Conservation (phyloP, 2,888 invertebrate genomes). For the Monoplex corrugatus region DNA sequence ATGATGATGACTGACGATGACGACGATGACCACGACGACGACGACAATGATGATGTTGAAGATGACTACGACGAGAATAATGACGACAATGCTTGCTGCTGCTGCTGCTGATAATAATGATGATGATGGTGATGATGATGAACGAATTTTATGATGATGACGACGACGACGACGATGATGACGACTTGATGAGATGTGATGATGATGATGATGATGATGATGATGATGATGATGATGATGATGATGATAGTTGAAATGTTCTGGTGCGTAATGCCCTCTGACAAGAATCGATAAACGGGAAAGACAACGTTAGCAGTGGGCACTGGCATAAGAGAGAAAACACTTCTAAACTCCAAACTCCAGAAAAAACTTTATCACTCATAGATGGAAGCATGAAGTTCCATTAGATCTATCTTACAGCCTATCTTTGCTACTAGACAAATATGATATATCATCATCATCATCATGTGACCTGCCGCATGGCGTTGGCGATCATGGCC, state of each 20-base stretch:
- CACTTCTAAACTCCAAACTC: neutral
- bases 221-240: slow-evolving; percentile 32
- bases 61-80: neutral
- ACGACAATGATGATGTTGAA: neutral
- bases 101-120: neutral
- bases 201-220: slow-evolving; percentile 35
- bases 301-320: neutral
- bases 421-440: no score
- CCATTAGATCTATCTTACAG: no score
- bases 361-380: neutral
- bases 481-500: no score
- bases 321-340: no score
- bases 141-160: neutral
- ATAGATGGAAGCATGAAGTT: no score
- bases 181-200: neutral
- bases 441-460: no score
- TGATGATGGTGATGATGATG: neutral
- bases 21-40: neutral
- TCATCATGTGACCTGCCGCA: no score
- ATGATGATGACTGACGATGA: slow-evolving; percentile 24
- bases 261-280: no score
- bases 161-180: neutral
- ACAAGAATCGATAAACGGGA: neutral
- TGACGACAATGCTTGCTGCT: neutral
- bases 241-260: slow-evolving; percentile 38